phyloP scores from a whole-genome alignment of 2,888 invertebrate genomes.

The Pollenia griseotomentosa region DNA sequence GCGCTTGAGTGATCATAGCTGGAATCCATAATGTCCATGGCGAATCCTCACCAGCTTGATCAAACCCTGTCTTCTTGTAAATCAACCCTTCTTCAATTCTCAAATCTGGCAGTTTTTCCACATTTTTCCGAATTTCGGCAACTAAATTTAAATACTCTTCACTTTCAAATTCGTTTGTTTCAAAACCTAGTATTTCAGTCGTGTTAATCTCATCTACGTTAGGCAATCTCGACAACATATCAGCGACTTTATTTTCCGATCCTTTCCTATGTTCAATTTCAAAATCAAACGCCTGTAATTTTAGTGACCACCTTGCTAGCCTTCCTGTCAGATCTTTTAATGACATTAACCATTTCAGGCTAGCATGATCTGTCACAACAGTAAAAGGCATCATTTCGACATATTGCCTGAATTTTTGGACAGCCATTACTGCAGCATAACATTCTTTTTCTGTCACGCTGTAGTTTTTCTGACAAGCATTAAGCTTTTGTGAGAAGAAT shows the following conservation, averaged over 20 bases:
- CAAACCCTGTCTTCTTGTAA: conserved; percentile 3
- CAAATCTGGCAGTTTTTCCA: conserved; percentile 70
- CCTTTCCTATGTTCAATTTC: conserved; percentile 53
- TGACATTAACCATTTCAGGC: too few relatives aligned
- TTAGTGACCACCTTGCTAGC: conserved; percentile 42
- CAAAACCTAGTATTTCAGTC: conserved; percentile 15
- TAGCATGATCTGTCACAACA: conserved; percentile 13
- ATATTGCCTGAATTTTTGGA: conserved; percentile 47
- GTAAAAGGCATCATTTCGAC: conserved; percentile 53
- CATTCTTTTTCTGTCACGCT: conserved; percentile 68
- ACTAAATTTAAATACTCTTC: conserved; percentile 19
- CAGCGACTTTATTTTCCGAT: conserved; percentile 40
- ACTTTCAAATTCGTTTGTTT: not conserved
- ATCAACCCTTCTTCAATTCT: conserved; percentile 25
- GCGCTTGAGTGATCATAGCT: not conserved
- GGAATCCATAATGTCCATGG: conserved; percentile 40
- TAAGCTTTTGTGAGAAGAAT: conserved; percentile 64
- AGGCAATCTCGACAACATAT: conserved; percentile 40
- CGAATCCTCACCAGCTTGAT: not conserved
- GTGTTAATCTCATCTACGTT: not conserved
- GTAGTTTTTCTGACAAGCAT: conserved; percentile 61
- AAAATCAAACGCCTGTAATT: conserved; percentile 44
- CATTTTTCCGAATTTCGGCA: not conserved
- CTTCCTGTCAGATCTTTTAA: not conserved
- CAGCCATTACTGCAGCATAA: conserved; percentile 45